Conservation (phyloP, 2,797 vertebrate genomes). For the Alfaro cultratus region DNA sequence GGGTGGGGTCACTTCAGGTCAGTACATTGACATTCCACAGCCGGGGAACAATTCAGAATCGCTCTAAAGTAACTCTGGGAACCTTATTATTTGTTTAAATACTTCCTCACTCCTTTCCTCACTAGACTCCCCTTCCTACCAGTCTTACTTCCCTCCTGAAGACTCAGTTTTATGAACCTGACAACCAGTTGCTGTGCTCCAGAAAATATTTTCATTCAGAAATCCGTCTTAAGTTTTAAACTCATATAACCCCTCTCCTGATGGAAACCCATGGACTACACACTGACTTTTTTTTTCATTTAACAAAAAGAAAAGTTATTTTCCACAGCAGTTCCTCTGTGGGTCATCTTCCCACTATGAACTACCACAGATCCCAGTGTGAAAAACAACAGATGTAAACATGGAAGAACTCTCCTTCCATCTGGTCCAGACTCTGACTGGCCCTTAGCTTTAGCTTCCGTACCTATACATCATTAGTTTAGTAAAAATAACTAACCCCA, state of each 20-base stretch:
- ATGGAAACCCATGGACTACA: not conserved
- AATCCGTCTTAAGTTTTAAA: not conserved
- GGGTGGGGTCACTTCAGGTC: not conserved
- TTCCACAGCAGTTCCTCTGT: not conserved
- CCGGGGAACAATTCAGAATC: slow-evolving; percentile 11
- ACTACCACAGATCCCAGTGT: not conserved
- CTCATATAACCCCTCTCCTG: not conserved
- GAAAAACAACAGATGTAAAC: not conserved
- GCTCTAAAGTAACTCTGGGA: slow-evolving; percentile 18
- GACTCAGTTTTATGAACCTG: not conserved
- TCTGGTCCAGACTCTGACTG: not conserved
- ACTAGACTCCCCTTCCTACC: slow-evolving; percentile 2
- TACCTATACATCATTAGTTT: not conserved
- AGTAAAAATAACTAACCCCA: not conserved
- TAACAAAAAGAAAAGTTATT: not conserved
- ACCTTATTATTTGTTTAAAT: slow-evolving; percentile 14
- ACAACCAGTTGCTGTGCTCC: not conserved
- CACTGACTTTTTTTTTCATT: not conserved
- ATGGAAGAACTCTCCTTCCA: not conserved
- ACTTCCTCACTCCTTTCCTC: slow-evolving; percentile 24
- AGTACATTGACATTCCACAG: slow-evolving; percentile 43
- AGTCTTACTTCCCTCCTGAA: slow-evolving; percentile 11
- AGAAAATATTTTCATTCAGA: not conserved
- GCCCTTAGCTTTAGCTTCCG: not conserved
- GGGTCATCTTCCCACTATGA: not conserved